phyloP scores from a whole-genome alignment of 2,888 invertebrate species.

The Limnephilus auricula region DNA sequence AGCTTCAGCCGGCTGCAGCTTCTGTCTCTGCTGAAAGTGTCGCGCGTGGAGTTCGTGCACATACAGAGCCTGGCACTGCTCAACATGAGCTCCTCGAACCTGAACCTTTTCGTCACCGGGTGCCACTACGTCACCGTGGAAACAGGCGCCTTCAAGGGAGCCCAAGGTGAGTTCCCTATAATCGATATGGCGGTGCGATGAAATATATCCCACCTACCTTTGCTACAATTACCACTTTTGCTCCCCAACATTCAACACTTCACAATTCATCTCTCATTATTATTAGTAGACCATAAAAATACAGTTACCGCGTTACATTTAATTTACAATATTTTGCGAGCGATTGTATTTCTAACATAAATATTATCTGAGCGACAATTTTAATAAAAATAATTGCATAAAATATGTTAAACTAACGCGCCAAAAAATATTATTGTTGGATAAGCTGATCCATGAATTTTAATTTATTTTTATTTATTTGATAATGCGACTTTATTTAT shows the following conservation, averaged over 20 bases:
- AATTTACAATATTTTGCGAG: background rate
- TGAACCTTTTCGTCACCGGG: constrained; percentile 79
- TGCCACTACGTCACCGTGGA: constrained; percentile 80
- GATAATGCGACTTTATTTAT: too few relatives aligned
- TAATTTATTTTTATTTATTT: too few relatives aligned
- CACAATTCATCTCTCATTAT: background rate
- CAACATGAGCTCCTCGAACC: constrained; percentile 79
- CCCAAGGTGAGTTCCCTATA: constrained; percentile 73
- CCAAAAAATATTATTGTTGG: too few relatives aligned
- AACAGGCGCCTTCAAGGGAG: constrained; percentile 80
- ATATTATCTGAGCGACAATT: background rate
- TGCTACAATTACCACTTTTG: background rate
- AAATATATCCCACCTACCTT: background rate
- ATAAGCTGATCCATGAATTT: too few relatives aligned
- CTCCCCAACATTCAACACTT: background rate
- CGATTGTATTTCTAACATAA: background rate
- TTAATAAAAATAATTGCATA: too few relatives aligned
- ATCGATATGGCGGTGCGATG: background rate
- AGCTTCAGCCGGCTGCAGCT: constrained; percentile 78
- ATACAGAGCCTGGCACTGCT: constrained; percentile 77
- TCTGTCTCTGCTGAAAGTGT: constrained; percentile 77
- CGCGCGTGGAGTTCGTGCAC: constrained; percentile 77
- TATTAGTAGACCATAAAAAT: too few relatives aligned
- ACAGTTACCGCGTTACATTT: background rate
- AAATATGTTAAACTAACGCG: too few relatives aligned